Percentiles rank a stretch among this genome's conserved stretches.
Evolutionary conservation across 2,113 vertebrate genomes (phyloP).

Genomic region (Podilymbus podiceps): DNA sequence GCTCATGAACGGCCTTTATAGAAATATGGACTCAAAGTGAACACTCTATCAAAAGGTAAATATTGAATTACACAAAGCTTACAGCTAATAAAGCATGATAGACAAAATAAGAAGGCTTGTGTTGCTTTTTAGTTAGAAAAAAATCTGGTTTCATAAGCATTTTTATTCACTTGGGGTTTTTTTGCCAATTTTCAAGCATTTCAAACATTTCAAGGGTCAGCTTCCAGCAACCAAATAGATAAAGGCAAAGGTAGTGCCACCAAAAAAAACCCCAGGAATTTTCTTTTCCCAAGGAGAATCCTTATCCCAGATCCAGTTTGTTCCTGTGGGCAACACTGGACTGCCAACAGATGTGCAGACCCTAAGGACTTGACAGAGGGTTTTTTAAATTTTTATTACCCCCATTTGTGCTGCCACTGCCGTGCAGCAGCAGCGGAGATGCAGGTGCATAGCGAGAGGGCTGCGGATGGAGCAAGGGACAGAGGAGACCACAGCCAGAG

Average conservation of each 20-base stretch:
- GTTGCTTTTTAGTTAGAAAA: background rate
- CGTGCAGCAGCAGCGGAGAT: background rate
- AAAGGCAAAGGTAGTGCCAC: background rate
- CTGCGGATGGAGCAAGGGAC: background rate
- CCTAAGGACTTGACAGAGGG: background rate
- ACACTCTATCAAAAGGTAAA: background rate
- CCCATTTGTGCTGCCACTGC: background rate
- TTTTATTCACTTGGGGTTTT: background rate
- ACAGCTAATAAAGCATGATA: constrained; percentile 41
- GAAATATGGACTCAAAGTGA: background rate
- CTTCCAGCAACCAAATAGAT: background rate
- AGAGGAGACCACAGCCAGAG: background rate
- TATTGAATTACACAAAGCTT: constrained; percentile 23
- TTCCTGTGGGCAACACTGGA: background rate
- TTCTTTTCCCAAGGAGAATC: background rate
- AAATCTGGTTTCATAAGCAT: background rate
- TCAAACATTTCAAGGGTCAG: background rate
- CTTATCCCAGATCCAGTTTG: background rate
- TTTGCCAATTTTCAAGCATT: background rate
- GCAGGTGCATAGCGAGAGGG: background rate
- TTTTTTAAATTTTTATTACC: background rate
- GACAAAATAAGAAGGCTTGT: constrained; percentile 26
- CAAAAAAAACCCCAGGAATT: background rate
- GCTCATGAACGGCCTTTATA: background rate
- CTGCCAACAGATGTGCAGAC: background rate